Evolutionary conservation across 2,797 vertebrate genomes (phyloP), one percentile per base, ranked within the genome.

Genomic region (Chaenodraco wilsoni): DNA sequence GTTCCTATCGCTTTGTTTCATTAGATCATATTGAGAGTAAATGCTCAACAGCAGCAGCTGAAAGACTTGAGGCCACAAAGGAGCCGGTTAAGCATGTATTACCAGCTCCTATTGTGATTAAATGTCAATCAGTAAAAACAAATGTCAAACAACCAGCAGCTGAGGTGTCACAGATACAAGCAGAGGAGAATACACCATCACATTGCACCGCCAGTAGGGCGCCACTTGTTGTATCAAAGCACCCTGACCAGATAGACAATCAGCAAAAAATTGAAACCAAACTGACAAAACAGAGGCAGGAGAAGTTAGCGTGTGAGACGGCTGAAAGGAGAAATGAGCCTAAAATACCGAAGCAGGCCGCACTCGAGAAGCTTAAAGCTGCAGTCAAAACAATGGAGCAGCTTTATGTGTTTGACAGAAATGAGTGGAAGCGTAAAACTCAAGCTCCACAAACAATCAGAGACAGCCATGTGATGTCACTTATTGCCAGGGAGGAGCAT

Each of bases 311-410:
- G 2, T 83, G 84, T 0, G 93, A 90, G 51, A 62, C 71, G 2
- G 81, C 89, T 13, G 96, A 96, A 1, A 94, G 93, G 66, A 90
- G 88, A 65, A 69, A 78, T 31, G 95, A 96, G 56, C 85, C 90
- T 0, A 87, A 89, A 60, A 84, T 93, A 49, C 93, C 94, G 0
- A 95, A 96, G 56, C 95, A 96, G 52, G 96, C 94, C 0, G 98
- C 97, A 0, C 84, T 99, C 71, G 96, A 99, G 91, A 99, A 99
- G 87, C 93, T 99, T 33, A 97, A 96, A 8, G 98, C 98, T 0
- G 98, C 98, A 0, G 98, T 99, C 43, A 95, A 96, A 85, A 98
- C 96, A 2, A 99, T 99, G 98, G 98, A 99, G 70, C 96, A 99
- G 83, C 95, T 99, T 8, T 99, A 99, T 60, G 96, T 97, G 72